Conservation (phyloP, 2,888 invertebrate genomes). For the Fragum sueziense region DNA sequence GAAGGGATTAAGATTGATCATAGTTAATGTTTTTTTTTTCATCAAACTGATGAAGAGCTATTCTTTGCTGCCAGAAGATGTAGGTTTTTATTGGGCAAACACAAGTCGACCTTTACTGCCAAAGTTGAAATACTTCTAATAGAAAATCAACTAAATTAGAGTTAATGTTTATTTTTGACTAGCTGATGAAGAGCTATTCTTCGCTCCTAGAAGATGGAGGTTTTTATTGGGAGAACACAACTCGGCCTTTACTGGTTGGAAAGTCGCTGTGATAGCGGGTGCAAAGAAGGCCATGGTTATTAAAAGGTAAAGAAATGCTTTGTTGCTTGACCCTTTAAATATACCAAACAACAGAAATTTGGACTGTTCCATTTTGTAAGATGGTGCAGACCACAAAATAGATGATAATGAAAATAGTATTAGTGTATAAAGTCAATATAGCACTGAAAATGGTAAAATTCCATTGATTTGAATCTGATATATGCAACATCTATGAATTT, state of each 20-base stretch:
- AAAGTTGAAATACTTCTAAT: too few species aligned
- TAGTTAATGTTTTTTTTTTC: neutral
- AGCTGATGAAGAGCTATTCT: conserved; percentile 55
- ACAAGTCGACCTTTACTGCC: conserved; percentile 66
- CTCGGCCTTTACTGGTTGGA: conserved; percentile 73
- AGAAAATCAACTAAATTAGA: too few species aligned
- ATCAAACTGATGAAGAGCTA: conserved; percentile 48
- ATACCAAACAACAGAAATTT: too few species aligned
- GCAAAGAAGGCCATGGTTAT: conserved; percentile 64
- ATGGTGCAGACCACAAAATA: too few species aligned
- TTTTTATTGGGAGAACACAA: conserved; percentile 54
- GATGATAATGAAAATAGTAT: too few species aligned
- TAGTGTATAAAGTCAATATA: too few species aligned
- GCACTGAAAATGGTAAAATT: too few species aligned
- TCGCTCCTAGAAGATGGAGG: conserved; percentile 72
- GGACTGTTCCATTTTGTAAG: too few species aligned
- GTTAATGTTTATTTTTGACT: neutral
- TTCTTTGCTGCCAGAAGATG: conserved; percentile 69
- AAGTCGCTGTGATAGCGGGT: conserved; percentile 71
- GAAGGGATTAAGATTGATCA: too few species aligned
- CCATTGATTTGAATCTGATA: too few species aligned
- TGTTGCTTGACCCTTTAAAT: too few species aligned
- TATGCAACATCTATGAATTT: too few species aligned
- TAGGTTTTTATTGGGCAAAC: conserved; percentile 61
- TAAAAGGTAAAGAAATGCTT: conserved; percentile 67